Conservation (phyloP, 2,113 vertebrate species). For the Lates calcarifer region DNA sequence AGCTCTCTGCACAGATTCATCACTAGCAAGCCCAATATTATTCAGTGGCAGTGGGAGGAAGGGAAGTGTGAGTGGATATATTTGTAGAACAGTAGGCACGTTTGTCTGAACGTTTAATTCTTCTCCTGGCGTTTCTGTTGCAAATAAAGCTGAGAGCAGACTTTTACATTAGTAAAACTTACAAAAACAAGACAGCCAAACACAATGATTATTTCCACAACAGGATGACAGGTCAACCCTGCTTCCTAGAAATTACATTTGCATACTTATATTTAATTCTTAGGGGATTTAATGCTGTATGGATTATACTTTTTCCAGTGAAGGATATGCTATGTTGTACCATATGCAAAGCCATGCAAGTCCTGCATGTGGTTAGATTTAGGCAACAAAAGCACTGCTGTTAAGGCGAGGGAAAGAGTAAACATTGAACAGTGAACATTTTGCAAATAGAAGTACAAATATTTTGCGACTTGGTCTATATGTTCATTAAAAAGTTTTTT, state of each 20-base stretch:
- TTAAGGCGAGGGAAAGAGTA: too few relatives aligned
- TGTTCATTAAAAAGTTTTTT: not conserved
- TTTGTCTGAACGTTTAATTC: conserved; percentile 43
- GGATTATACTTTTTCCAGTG: not conserved
- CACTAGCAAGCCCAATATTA: conserved; percentile 65
- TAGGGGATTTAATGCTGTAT: not conserved
- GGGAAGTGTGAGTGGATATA: conserved; percentile 42
- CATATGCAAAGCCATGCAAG: too few relatives aligned
- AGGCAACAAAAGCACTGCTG: too few relatives aligned
- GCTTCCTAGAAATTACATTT: not conserved
- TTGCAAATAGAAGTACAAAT: too few relatives aligned
- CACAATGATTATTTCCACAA: not conserved
- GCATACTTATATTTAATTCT: not conserved
- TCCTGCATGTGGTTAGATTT: too few relatives aligned
- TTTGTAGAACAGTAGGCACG: conserved; percentile 33
- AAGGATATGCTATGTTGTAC: not conserved
- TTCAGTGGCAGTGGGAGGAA: conserved; percentile 48
- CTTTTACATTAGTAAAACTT: not conserved
- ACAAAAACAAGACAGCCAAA: not conserved
- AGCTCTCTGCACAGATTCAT: conserved; percentile 59
- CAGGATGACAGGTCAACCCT: not conserved
- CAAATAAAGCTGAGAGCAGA: not conserved
- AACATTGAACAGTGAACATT: not conserved
- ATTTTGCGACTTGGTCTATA: too few relatives aligned
- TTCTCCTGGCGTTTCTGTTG: conserved; percentile 7